Evolutionary conservation across 2,888 invertebrate genomes (phyloP).

Genomic region (Antheraea yamamai): DNA sequence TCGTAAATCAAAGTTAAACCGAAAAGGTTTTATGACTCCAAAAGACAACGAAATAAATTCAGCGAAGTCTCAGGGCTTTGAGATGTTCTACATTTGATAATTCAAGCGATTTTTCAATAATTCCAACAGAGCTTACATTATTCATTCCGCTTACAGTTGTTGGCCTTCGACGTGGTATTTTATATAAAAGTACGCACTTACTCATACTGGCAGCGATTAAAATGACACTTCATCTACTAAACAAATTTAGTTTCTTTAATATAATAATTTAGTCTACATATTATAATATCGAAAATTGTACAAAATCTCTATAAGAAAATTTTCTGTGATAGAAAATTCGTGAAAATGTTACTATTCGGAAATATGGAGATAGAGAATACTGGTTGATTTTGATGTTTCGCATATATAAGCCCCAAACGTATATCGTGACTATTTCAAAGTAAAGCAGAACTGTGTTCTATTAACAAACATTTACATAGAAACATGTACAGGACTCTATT

Average conservation of each 20-base stretch:
- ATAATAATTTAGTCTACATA: neutral
- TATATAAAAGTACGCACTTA: slow-evolving; percentile 46
- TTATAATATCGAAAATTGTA: neutral
- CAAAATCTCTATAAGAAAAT: neutral
- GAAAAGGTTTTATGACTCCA: neutral
- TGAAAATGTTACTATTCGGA: neutral
- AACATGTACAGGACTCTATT: too few relatives aligned
- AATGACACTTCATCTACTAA: slow-evolving; percentile 8
- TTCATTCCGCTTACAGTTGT: slow-evolving; percentile 31
- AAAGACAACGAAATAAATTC: neutral
- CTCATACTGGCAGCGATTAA: slow-evolving; percentile 27
- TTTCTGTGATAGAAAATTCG: neutral
- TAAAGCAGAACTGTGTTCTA: too few relatives aligned
- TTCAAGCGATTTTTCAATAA: neutral
- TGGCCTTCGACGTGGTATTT: slow-evolving; percentile 43
- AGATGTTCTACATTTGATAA: slow-evolving; percentile 2
- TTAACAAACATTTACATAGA: too few relatives aligned
- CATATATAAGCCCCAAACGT: too few relatives aligned
- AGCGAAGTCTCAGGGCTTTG: neutral
- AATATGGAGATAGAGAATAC: neutral
- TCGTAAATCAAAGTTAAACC: neutral
- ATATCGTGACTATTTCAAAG: too few relatives aligned
- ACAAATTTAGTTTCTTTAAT: neutral
- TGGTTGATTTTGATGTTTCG: too few relatives aligned
- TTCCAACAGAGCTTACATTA: neutral